Conservation (phyloP, 2,113 vertebrate genomes). For the Aphyosemion australe region DNA sequence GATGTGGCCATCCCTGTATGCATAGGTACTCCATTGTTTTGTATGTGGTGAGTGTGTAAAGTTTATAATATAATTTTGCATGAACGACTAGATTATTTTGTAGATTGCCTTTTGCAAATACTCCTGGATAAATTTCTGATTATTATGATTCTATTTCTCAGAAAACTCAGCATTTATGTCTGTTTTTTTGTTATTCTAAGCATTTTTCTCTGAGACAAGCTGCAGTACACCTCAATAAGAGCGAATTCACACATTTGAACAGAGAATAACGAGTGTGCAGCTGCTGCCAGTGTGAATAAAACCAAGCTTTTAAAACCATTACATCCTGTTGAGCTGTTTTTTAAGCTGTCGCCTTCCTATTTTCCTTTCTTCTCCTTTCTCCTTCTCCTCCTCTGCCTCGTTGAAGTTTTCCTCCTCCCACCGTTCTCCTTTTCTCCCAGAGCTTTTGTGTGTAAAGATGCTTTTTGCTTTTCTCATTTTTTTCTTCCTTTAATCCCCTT, state of each 20-base stretch:
- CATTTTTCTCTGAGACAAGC: not conserved
- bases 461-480: constrained; percentile 12
- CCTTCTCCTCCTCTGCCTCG: constrained; percentile 21
- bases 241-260: constrained; percentile 31
- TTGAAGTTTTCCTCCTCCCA: constrained; percentile 26
- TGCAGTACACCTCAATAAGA: constrained; percentile 18
- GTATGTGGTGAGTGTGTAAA: too few species aligned
- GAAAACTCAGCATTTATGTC: too few species aligned
- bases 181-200: too few species aligned
- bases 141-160: too few species aligned
- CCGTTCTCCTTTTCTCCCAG: constrained; percentile 12
- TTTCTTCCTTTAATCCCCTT: constrained; percentile 19
- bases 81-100: too few species aligned
- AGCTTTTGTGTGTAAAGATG: constrained; percentile 25
- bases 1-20: too few species aligned
- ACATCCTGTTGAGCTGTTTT: constrained; percentile 42
- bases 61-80: too few species aligned
- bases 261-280: constrained; percentile 31
- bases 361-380: constrained; percentile 35
- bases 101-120: too few species aligned
- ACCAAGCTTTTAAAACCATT: constrained; percentile 45
- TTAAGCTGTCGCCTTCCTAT: constrained; percentile 19
- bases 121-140: too few species aligned
- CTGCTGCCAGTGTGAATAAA: constrained; percentile 44
- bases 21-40: too few species aligned